Evolutionary conservation across 1,140 invertebrate species (phyloP).

Genomic region (Temnothorax curvispinosus): DNA sequence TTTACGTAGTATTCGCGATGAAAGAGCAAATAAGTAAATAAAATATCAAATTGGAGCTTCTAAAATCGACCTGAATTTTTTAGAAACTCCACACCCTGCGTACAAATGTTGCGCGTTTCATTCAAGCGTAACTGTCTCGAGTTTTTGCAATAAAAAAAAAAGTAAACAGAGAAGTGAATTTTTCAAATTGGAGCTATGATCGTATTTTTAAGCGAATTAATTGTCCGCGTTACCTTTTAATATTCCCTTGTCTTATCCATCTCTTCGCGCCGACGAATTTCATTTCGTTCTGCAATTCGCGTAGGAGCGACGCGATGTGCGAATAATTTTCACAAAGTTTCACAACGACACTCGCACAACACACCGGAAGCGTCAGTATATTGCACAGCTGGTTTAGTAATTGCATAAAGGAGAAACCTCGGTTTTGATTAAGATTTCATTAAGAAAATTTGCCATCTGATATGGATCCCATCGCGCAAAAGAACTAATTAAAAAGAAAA

Average conservation of each 20-base stretch:
- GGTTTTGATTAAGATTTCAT: constrained; percentile 41
- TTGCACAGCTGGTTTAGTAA: constrained; percentile 45
- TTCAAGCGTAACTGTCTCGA: too few species aligned
- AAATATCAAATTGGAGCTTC: too few species aligned
- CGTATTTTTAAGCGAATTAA: neutral
- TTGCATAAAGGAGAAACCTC: constrained; percentile 57
- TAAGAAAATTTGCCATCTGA: constrained; percentile 27
- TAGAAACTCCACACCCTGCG: too few species aligned
- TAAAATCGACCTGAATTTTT: too few species aligned
- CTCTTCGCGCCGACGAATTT: constrained; percentile 2
- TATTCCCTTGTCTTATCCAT: neutral
- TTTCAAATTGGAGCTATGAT: neutral
- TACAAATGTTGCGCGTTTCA: too few species aligned
- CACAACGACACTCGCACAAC: constrained; percentile 21
- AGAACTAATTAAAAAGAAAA: neutral
- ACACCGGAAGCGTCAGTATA: constrained; percentile 42
- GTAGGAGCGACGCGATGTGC: neutral
- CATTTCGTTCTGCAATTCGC: constrained; percentile 15
- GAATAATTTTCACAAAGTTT: constrained; percentile 55
- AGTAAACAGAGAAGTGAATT: neutral
- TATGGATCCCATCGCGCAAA: constrained; percentile 23
- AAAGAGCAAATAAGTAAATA: too few species aligned
- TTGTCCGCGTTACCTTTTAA: neutral
- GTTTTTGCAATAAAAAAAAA: too few species aligned
- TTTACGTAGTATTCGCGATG: too few species aligned